A percentile compares a stretch with the other conserved stretches of the same genome.
Evolutionary conservation across 2,888 invertebrate genomes (phyloP).

Genomic region (Aleiodes alternator): DNA sequence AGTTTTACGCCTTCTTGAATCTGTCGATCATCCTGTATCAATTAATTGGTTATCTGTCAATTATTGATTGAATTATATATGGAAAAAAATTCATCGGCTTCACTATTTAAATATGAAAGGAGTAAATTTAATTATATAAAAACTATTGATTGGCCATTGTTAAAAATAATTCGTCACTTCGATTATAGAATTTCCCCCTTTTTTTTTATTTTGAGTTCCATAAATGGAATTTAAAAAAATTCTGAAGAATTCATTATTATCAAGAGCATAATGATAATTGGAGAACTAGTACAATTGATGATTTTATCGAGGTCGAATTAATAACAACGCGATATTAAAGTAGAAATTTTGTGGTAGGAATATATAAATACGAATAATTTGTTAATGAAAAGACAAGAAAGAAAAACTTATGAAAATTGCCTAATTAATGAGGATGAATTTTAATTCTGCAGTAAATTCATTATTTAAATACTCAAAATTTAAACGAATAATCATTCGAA

Average conservation of each 20-base stretch:
- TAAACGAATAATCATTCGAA: constrained; percentile 7
- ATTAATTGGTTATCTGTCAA: constrained; percentile 74
- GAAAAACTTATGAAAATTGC: neutral
- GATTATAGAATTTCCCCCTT: neutral
- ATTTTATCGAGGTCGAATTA: constrained; percentile 18
- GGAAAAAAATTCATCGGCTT: constrained; percentile 46
- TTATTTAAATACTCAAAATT: constrained; percentile 26
- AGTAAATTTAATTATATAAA: neutral
- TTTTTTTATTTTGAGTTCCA: neutral
- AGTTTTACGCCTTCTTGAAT: constrained; percentile 70
- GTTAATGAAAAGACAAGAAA: neutral
- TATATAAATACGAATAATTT: constrained; percentile 15
- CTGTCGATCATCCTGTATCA: constrained; percentile 66
- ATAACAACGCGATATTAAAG: constrained; percentile 10
- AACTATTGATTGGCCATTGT: constrained; percentile 18
- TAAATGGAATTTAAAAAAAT: neutral
- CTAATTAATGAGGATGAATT: constrained; percentile 6
- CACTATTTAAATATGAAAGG: constrained; percentile 18
- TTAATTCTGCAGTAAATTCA: constrained; percentile 1
- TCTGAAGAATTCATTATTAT: neutral
- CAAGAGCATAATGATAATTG: constrained; percentile 29
- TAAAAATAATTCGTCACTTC: constrained; percentile 13
- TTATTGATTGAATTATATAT: constrained; percentile 69
- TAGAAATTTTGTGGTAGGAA: neutral
- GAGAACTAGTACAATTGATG: constrained; percentile 9